Evolutionary conservation across 2,113 vertebrate genomes (phyloP), one percentile per base, ranked within the genome.

Genomic region (Pseudonaja textilis): DNA sequence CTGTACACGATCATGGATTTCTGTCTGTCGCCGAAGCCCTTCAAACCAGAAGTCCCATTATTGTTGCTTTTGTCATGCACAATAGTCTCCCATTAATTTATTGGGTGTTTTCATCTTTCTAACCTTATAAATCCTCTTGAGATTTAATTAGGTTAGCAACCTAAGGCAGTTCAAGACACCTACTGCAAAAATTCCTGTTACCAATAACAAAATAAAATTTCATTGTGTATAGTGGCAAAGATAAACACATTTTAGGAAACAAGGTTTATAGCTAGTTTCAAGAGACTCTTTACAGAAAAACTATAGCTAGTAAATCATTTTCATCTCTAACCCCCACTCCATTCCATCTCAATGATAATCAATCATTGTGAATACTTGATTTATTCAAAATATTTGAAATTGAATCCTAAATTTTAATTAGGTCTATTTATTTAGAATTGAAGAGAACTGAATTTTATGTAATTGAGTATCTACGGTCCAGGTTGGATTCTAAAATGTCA

Each of bases 101-200:
- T 94, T 94, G 95, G 95, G n/a, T 52, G 25, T 91, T 91, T 88
- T 42, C 39, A 93, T 69, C 89, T 94, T 95, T 90, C 47, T 87
- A 69, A 92, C 89, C 94, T 93, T 54, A 94, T 85, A 89, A 94
- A 95, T 95, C 93, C 94, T 96, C 93, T 54, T 55, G 90, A 95
- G 95, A 16, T 96, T 97, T 96, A 95, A 95, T 96, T 95, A 96
- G 88, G 52, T 64, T 92, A 93, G n/a, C 92, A 88, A 90, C 91
- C 92, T 94, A 59, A 93, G n/a, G 91, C 91, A 94, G 92, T 93
- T 89, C 61, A 91, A 91, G 61, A 93, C 92, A 93, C 14, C 56
- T 87, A 9, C 89, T 87, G 86, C 18, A 93, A 96, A 95, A 94
- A 29, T 91, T 29, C 87, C 69, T 52, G 22, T 81, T 85, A 74